Percentiles rank a stretch among this genome's conserved stretches.
These are phyloP conservation scores for Margaritifera margaritifera DNA, from an alignment of 2,888 invertebrate species.

Conservation along the genomic window DNA sequence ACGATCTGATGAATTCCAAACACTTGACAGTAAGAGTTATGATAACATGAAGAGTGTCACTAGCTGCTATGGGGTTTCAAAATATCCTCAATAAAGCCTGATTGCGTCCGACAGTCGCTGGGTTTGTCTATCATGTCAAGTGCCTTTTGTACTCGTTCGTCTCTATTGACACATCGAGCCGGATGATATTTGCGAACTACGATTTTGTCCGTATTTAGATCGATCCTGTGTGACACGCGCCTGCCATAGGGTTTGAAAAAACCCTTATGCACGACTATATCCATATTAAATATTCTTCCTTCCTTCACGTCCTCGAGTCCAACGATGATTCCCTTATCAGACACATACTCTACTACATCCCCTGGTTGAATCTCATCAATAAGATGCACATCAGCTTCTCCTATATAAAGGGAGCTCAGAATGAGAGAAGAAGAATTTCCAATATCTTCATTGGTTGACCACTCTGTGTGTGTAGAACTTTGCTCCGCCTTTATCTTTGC, in stretches of 20 bases:
- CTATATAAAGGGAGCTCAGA: conserved; percentile 4
- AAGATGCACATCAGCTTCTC: conserved; percentile 4
- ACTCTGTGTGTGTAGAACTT: background rate
- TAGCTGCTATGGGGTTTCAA: too few species aligned
- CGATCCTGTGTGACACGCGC: background rate
- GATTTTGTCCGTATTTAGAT: conserved; percentile 6
- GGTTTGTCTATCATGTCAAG: background rate
- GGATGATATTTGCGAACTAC: conserved; percentile 4
- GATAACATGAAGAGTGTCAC: too few species aligned
- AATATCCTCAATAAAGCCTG: conserved; percentile 3
- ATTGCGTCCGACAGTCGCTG: background rate
- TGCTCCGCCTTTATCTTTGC: conserved; percentile 1
- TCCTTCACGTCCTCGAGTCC: background rate
- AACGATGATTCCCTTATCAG: background rate
- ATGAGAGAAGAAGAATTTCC: background rate
- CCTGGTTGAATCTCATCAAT: background rate
- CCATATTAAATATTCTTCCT: conserved; percentile 3
- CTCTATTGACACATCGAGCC: conserved; percentile 5
- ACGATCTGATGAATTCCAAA: too few species aligned
- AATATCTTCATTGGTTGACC: background rate
- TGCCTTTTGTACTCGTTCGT: background rate
- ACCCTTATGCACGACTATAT: background rate
- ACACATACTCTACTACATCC: conserved; percentile 1
- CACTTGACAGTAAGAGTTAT: too few species aligned
- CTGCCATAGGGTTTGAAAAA: background rate